Evolutionary conservation across 2,113 vertebrate species (phyloP), one percentile per base, ranked within the genome.

Genomic region (Amphiprion percula): DNA sequence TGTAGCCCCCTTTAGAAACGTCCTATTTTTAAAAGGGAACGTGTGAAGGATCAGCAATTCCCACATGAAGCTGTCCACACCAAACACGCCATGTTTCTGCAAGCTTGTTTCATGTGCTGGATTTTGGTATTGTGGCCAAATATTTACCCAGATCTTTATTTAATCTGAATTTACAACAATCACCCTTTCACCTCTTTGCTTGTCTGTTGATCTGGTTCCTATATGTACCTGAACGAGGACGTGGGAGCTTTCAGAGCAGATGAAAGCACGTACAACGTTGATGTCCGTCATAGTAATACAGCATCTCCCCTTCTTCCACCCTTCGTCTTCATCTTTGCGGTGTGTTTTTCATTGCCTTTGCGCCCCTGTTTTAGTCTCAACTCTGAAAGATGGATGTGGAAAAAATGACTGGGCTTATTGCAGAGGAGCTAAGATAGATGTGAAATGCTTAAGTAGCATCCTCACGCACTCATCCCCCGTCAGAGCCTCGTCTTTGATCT

Each of bases 401-500:
- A 71, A 52, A 67, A 71, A 37, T 53, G 55, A 69, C 66, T 15
- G n/a, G 37, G 59, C 37, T 30, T 55, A 10, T 74, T 69, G 63
- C 63, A 2, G 37, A 56, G 63, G 10, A 28, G 53, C 58, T 4
- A 10, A 59, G 74, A 68, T 64, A 23, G 50, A 79, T 47, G 10
- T 49, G 47, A 50, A 72, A 68, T 70, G 58, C 82, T 87, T 50
- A 53, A 52, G 72, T 30, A 71, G 73, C 55, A 24, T 84, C 76
- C 66, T 70, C 62, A 16, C 62, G 30, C 73, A 0, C 44, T 68
- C 67, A 0, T 12, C 62, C 78, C 73, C 26, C 66, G 64, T 39
- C 68, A 68, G 50, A 61, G 53, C 33, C 44, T 59, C 50, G 12
- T 17, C 71, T 90, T 90, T 87, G 70, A 91, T 83, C 69, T 73